phyloP scores from a whole-genome alignment of 2,113 vertebrate species.

The Pachypanchax playfairii region DNA sequence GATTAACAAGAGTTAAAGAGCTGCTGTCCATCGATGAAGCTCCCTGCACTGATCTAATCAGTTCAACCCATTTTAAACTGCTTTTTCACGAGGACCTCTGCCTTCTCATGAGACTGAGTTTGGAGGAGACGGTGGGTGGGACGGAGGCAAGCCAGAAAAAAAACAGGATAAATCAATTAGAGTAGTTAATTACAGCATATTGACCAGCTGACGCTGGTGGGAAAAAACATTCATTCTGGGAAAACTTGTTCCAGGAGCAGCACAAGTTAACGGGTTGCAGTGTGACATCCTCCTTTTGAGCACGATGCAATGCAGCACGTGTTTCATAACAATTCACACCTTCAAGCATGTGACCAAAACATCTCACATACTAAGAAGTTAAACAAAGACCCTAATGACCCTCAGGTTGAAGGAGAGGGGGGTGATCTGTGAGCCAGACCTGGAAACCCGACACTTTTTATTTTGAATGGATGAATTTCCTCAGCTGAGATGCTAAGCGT shows the following conservation, averaged over 20 bases:
- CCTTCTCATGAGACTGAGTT: conserved; percentile 42
- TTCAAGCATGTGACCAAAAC: too few species aligned
- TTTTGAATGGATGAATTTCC: too few species aligned
- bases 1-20: conserved; percentile 72
- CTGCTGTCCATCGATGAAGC: conserved; percentile 62
- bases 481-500: too few species aligned
- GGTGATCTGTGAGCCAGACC: too few species aligned
- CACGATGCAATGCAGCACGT: background rate
- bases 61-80: conserved; percentile 72
- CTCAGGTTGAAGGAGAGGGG: too few species aligned
- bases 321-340: too few species aligned
- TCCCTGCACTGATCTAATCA: conserved; percentile 77
- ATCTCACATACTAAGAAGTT: too few species aligned
- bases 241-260: background rate
- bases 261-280: background rate
- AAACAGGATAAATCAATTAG: conserved; percentile 66
- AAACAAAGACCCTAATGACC: too few species aligned
- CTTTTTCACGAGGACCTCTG: conserved; percentile 59
- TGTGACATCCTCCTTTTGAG: background rate
- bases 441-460: too few species aligned
- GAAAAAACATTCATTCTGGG: conserved; percentile 18
- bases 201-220: conserved; percentile 20
- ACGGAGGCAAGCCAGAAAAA: conserved; percentile 12
- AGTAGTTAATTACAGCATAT: conserved; percentile 53
- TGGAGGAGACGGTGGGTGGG: conserved; percentile 18